Conservation (phyloP, 2,113 vertebrate genomes). For the Glaucidium brasilianum region DNA sequence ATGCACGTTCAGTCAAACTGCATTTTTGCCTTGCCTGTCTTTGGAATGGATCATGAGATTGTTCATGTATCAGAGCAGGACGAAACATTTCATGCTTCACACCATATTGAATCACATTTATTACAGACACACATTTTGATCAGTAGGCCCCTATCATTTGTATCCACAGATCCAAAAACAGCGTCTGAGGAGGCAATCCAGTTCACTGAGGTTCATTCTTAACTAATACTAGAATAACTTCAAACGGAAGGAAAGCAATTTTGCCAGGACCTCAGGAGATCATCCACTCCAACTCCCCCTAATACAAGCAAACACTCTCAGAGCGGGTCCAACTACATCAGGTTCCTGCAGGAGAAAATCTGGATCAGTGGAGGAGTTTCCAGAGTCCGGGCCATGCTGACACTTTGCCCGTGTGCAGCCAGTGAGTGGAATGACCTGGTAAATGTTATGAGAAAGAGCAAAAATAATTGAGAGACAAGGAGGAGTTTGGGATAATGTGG, state of each 20-base stretch:
- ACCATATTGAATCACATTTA: neutral
- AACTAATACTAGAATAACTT: neutral
- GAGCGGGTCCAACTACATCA: neutral
- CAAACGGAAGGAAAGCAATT: neutral
- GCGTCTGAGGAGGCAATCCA: neutral
- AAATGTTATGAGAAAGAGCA: neutral
- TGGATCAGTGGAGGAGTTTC: neutral
- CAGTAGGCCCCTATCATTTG: neutral
- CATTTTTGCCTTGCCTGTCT: neutral
- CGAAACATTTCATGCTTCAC: neutral
- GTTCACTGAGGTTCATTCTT: neutral
- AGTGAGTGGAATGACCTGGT: neutral
- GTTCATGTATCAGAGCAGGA: neutral
- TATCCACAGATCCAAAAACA: neutral
- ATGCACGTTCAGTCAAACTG: neutral
- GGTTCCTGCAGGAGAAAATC: neutral
- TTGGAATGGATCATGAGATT: neutral
- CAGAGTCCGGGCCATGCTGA: neutral
- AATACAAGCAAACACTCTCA: neutral
- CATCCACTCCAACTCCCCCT: neutral
- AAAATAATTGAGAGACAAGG: neutral
- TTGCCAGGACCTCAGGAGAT: neutral
- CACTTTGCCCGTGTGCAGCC: neutral
- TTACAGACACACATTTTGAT: neutral
- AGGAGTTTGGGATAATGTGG: neutral